phyloP scores from a whole-genome alignment of 2,113 vertebrate genomes.

The Syrmaticus mikado region DNA sequence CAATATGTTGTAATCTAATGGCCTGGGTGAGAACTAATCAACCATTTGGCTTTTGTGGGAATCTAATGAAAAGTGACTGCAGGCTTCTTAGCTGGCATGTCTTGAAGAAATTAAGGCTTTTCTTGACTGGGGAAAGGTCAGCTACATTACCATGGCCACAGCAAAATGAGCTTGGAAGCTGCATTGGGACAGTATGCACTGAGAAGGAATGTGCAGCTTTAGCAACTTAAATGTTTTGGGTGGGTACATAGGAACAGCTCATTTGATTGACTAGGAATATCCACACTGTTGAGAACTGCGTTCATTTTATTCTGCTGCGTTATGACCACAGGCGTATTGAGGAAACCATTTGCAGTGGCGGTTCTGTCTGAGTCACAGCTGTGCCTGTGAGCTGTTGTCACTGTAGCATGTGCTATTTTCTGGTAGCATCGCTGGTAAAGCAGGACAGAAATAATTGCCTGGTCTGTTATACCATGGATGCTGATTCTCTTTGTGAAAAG shows the following conservation, averaged over 20 bases:
- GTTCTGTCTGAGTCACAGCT: neutral
- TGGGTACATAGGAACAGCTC: neutral
- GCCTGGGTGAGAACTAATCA: neutral
- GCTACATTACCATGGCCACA: neutral
- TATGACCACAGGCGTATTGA: neutral
- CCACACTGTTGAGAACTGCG: neutral
- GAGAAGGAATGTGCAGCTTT: neutral
- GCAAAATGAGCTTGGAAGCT: neutral
- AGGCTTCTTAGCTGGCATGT: neutral
- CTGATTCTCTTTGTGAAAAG: neutral
- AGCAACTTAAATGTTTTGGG: neutral
- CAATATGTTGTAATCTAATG: neutral
- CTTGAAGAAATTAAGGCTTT: neutral
- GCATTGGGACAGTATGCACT: neutral
- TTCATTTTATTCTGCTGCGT: neutral
- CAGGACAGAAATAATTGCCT: neutral
- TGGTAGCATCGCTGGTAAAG: neutral
- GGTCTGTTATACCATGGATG: accelerated
- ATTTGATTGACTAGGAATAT: neutral
- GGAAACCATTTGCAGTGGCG: neutral
- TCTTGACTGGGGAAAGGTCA: neutral
- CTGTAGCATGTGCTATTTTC: neutral
- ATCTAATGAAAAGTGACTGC: neutral
- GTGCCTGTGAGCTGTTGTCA: neutral
- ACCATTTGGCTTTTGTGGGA: neutral